These are phyloP conservation scores for Clusia tigrina DNA, from an alignment of 2,888 invertebrate genomes.

Conservation along the genomic window DNA sequence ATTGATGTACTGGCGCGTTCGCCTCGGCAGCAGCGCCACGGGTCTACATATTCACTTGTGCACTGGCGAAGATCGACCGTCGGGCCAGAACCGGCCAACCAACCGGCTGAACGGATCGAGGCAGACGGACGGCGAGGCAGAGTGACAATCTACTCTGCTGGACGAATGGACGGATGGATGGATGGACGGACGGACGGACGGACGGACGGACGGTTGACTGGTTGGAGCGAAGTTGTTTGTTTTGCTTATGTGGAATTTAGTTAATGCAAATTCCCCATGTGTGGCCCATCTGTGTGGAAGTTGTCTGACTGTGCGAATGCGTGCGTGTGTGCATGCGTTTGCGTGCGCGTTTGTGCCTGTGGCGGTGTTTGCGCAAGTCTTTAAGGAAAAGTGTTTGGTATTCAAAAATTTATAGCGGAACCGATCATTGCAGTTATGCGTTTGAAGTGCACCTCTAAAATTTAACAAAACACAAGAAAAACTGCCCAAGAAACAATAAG, in stretches of 20 bases:
- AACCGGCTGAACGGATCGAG: neutral
- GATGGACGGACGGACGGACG: neutral
- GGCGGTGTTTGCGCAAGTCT: too few relatives aligned
- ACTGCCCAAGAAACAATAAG: conserved; percentile 25
- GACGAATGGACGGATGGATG: neutral
- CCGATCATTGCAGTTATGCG: conserved; percentile 39
- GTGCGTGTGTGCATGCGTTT: too few relatives aligned
- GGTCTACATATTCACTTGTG: too few relatives aligned
- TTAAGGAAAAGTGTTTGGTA: neutral
- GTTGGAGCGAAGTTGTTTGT: neutral
- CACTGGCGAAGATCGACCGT: neutral
- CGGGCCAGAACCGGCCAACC: neutral
- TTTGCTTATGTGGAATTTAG: too few relatives aligned
- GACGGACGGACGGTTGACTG: neutral
- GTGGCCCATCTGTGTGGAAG: neutral
- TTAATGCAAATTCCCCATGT: neutral
- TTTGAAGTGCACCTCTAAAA: conserved; percentile 40
- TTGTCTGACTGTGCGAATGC: too few relatives aligned
- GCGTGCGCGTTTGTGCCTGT: too few relatives aligned
- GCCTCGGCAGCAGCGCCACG: neutral
- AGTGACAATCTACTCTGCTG: neutral
- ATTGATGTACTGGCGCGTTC: neutral
- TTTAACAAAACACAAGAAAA: too few relatives aligned
- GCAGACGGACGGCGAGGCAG: conserved; percentile 9
- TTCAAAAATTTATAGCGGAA: neutral